These are phyloP conservation scores for Pectinophora gossypiella DNA, from an alignment of 1,140 invertebrate genomes.

Conservation along the genomic window DNA sequence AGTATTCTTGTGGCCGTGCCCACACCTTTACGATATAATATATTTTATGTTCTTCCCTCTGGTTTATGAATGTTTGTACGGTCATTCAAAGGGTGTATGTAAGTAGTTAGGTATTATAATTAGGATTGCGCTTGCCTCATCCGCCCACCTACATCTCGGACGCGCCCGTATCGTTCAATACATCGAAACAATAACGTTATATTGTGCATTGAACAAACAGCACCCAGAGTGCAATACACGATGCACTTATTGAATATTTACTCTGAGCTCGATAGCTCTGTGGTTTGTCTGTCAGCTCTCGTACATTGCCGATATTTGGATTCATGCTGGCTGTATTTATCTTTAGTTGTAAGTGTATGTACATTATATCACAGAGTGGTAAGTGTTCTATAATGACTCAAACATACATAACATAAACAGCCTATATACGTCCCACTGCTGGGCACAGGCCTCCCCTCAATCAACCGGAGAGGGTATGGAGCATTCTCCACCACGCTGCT, in stretches of 20 bases:
- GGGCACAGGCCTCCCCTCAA: too few species aligned
- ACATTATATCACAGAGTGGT: too few species aligned
- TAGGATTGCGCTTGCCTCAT: neutral
- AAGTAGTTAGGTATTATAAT: neutral
- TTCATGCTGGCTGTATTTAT: neutral
- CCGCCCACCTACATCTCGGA: neutral
- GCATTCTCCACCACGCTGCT: too few species aligned
- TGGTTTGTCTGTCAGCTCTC: slow-evolving; percentile 23
- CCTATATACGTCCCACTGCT: too few species aligned
- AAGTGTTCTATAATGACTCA: neutral
- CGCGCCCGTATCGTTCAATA: neutral
- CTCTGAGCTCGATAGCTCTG: slow-evolving; percentile 12
- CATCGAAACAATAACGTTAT: slow-evolving; percentile 47
- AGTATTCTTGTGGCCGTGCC: too few species aligned
- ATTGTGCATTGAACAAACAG: slow-evolving; percentile 47
- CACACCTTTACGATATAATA: too few species aligned
- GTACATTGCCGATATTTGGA: neutral
- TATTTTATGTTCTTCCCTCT: too few species aligned
- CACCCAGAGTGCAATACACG: slow-evolving; percentile 29
- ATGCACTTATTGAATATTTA: slow-evolving; percentile 55
- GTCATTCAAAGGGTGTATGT: neutral
- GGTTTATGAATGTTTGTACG: too few species aligned
- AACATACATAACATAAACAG: too few species aligned
- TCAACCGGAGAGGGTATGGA: too few species aligned
- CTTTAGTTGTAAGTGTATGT: neutral